A percentile compares a stretch with the other conserved stretches of the same genome.
These are phyloP conservation scores for Myotis pilosus DNA, from an alignment of 2,797 vertebrate genomes.

Conservation along the genomic window DNA sequence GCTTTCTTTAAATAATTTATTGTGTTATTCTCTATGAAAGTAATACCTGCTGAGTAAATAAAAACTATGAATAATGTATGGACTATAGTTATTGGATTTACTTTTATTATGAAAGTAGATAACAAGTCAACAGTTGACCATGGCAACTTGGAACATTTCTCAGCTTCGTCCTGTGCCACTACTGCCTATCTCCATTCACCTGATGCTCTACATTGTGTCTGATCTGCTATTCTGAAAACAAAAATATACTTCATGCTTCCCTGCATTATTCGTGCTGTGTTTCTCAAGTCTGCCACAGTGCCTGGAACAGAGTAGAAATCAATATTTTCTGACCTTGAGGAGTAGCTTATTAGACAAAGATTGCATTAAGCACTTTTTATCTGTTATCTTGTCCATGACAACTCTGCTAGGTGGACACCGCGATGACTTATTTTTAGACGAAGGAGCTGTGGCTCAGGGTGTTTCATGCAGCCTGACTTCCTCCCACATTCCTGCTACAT, in stretches of 20 bases:
- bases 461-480: background rate
- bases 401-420: background rate
- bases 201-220: background rate
- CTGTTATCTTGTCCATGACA: background rate
- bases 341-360: background rate
- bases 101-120: background rate
- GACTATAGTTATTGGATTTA: background rate
- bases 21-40: constrained; percentile 17
- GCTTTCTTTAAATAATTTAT: background rate
- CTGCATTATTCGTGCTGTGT: background rate
- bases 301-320: background rate
- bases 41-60: background rate
- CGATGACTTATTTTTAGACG: background rate
- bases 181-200: background rate
- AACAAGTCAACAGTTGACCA: background rate
- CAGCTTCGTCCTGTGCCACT: background rate
- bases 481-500: background rate
- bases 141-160: background rate
- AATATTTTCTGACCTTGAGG: background rate
- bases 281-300: background rate
- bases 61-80: background rate
- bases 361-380: background rate
- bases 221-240: background rate
- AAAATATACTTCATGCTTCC: background rate
- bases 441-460: background rate